A percentile compares a stretch with the other conserved stretches of the same genome.
phyloP scores from a whole-genome alignment of 1,140 invertebrate genomes.

The Dendroctonus valens region DNA sequence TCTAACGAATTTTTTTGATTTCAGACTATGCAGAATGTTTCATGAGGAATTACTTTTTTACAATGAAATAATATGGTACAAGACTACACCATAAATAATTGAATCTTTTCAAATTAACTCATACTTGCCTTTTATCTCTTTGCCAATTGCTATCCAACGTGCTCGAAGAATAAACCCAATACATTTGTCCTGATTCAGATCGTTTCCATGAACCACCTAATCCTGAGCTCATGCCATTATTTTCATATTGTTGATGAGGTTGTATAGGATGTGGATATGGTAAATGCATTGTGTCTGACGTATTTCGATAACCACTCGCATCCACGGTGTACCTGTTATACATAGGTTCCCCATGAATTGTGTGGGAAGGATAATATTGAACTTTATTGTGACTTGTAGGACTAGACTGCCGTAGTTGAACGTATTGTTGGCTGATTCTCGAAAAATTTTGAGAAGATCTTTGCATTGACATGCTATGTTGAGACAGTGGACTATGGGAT shows the following conservation, averaged over 20 bases:
- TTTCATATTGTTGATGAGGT: constrained; percentile 50
- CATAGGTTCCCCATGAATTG: constrained; percentile 28
- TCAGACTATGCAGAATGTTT: no score
- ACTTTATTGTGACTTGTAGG: constrained; percentile 34
- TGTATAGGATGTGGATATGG: constrained; percentile 45
- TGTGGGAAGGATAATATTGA: constrained; percentile 34
- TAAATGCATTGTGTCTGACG: constrained; percentile 25
- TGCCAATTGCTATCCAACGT: constrained; percentile 42
- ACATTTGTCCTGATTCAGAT: constrained; percentile 45
- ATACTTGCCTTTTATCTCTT: constrained; percentile 46
- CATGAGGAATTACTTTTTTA: no score
- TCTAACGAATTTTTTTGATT: no score
- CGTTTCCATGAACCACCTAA: constrained; percentile 47
- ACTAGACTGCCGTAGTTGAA: constrained; percentile 37
- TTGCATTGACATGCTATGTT: constrained; percentile 14
- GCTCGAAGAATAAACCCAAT: constrained; percentile 45
- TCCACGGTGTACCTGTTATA: constrained; percentile 37
- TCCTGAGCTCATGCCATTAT: constrained; percentile 43
- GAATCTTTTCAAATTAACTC: no score
- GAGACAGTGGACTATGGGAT: constrained; percentile 24
- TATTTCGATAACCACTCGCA: constrained; percentile 33
- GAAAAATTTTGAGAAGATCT: constrained; percentile 12
- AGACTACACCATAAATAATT: no score
- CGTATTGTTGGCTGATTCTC: constrained; percentile 21
- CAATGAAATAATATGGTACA: no score